Conservation (phyloP, 2,888 invertebrate genomes). For the Tenthredo scrophulariae region DNA sequence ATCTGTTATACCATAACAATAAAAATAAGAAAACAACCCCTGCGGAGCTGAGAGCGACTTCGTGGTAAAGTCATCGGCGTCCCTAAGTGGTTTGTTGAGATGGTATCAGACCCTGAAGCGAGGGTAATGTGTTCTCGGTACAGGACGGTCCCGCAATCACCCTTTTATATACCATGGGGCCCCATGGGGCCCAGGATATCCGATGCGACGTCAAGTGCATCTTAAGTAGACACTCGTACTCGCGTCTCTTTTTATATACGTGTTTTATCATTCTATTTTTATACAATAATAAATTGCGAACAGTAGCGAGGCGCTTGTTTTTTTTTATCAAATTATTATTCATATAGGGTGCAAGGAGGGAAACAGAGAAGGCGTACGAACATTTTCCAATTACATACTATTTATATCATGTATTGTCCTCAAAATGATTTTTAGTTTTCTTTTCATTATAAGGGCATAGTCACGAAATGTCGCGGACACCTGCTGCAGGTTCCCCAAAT, state of each 20-base stretch:
- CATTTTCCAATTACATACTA: not conserved
- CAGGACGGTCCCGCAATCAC: slow-evolving; percentile 1
- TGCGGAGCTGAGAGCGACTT: slow-evolving; percentile 28
- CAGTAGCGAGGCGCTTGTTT: not conserved
- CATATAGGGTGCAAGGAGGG: not conserved
- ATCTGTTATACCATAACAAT: not conserved
- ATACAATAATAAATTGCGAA: not conserved
- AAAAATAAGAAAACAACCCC: slow-evolving; percentile 45
- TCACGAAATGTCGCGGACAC: not conserved
- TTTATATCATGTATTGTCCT: not conserved
- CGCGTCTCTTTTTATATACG: not conserved
- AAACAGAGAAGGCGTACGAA: not conserved
- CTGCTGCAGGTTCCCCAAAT: not conserved
- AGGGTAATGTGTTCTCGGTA: slow-evolving; percentile 54
- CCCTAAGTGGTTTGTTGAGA: slow-evolving; percentile 53
- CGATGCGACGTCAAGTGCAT: slow-evolving; percentile 53
- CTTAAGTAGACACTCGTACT: slow-evolving; percentile 37
- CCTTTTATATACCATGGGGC: slow-evolving; percentile 3
- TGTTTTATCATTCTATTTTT: not conserved
- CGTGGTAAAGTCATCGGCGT: slow-evolving; percentile 31
- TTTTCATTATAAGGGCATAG: not conserved
- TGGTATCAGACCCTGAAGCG: slow-evolving; percentile 51
- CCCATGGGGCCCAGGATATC: slow-evolving; percentile 52
- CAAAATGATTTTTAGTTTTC: not conserved
- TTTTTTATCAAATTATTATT: not conserved